Conservation (phyloP, 2,888 invertebrate species). For the Parelbella ahira region DNA sequence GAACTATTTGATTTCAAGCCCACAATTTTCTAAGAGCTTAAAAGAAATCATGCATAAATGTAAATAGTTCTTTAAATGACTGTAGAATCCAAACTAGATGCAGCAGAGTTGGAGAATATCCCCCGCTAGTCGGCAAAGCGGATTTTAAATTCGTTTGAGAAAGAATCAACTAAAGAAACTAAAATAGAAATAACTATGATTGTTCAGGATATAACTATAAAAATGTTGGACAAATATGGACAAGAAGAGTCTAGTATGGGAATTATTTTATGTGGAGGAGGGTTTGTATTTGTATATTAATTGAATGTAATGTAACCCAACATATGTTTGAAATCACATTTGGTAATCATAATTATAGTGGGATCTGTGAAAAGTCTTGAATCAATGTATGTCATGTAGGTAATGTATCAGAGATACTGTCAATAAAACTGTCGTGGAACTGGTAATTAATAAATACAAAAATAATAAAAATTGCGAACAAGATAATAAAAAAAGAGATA, state of each 20-base stretch:
- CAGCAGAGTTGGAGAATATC: slow-evolving; percentile 48
- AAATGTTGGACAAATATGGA: slow-evolving; percentile 20
- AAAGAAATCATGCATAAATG: neutral
- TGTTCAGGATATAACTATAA: slow-evolving; percentile 13
- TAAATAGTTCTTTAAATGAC: slow-evolving; percentile 38
- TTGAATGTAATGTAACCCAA: slow-evolving; percentile 11
- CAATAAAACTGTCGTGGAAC: slow-evolving; percentile 35
- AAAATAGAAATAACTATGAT: slow-evolving; percentile 30
- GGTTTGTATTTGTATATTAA: slow-evolving; percentile 3
- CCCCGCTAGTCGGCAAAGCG: slow-evolving; percentile 70
- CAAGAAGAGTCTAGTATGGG: slow-evolving; percentile 14
- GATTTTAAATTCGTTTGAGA: slow-evolving; percentile 40
- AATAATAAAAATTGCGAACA: slow-evolving; percentile 21
- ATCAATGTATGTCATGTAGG: slow-evolving; percentile 17
- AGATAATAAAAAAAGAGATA: slow-evolving; percentile 48
- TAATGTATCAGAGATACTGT: slow-evolving; percentile 26
- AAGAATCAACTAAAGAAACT: slow-evolving; percentile 41
- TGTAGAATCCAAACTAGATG: slow-evolving; percentile 29
- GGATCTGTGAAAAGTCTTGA: neutral
- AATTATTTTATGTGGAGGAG: neutral
- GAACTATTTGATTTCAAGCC: slow-evolving; percentile 31
- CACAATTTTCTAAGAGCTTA: neutral
- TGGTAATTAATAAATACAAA: slow-evolving; percentile 18
- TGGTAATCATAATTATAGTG: neutral
- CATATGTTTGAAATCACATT: too few species aligned